Base-by-base conservation (phyloP, 2,888 invertebrate species). In the Laspeyria flexula region DNA sequence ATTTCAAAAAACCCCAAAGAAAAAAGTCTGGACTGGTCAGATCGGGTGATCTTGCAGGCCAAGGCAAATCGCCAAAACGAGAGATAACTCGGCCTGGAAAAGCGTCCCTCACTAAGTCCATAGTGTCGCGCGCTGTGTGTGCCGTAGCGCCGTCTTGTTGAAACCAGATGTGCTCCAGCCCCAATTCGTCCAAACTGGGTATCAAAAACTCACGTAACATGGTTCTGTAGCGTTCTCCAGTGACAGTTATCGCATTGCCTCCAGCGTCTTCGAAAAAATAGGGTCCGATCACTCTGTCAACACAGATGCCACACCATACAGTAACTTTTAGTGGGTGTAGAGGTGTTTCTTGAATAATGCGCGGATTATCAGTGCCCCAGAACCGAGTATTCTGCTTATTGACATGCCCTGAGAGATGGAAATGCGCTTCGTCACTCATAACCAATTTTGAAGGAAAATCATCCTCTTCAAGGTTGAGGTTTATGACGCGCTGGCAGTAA, bases 201-300 rank as follows among this genome's bases (percentile, higher is more conserved):
- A 30, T 30, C 29, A 30, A 30, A n/a, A 30, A 30, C 46, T 53
- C 47, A 48, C 31, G 39, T 21, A 43, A 29, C 64, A 56, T 63
- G 47, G 52, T 38, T 44, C 56, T 52, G 45, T 64, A 64, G 53
- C 55, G 52, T 27, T 51, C 62, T 29, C 52, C 60, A 43, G 37
- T 50, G 35, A 63, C 57, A 45, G 60, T 60, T 25, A 54, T 43
- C 35, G 54, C 44, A 31, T 43, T 30, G 43, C 59, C 59, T 30
- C 31, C 53, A 43, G 34, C 37, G 40, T 61, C 48, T 39, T 58
- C 48, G 41, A 59, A 62, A 21, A 15, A 37, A n/a, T 37, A 30
- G 11, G 29, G 29, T 30, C 39, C 7, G 27, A 39, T 39, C n/a
- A 39, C 10, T 45, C 38, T 37, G 21, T 37, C 29, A 18, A 21